A percentile compares a stretch with the other conserved stretches of the same genome.
Conservation (phyloP, 2,888 invertebrate species). For the Gisinianus flammeolus region DNA sequence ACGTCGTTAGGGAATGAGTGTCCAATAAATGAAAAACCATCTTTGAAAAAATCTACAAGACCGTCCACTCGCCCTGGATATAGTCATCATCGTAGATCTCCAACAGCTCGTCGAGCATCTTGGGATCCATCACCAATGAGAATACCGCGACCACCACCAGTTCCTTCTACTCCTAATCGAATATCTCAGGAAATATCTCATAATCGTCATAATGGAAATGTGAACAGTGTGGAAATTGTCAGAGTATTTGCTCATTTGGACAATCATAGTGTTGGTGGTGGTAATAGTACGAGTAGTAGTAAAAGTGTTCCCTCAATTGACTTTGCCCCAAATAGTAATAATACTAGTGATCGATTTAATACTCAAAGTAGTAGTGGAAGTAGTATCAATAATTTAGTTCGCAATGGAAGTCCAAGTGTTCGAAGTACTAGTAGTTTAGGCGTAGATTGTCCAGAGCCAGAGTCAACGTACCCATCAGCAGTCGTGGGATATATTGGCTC, state of each 20-base stretch:
- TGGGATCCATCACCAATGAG: conserved; percentile 53
- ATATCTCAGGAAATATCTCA: neutral
- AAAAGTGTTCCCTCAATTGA: conserved; percentile 21
- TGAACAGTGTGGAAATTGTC: conserved; percentile 54
- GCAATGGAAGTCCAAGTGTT: conserved; percentile 45
- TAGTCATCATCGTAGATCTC: conserved; percentile 16
- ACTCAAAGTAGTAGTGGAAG: conserved; percentile 56
- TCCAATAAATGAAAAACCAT: conserved; percentile 22
- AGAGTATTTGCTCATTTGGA: conserved; percentile 55
- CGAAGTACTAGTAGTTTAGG: conserved; percentile 43
- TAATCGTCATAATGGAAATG: conserved; percentile 22
- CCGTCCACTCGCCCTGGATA: too few relatives aligned
- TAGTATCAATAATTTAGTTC: conserved; percentile 44
- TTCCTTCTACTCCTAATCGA: conserved; percentile 40
- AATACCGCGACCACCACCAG: conserved; percentile 49
- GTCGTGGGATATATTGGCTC: conserved; percentile 95
- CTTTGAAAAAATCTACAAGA: conserved; percentile 22
- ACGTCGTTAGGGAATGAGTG: conserved; percentile 34
- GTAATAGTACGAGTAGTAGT: conserved; percentile 15
- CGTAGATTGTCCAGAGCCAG: conserved; percentile 24
- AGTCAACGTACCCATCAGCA: conserved; percentile 62
- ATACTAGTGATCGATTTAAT: conserved; percentile 51
- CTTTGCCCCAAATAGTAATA: conserved; percentile 22
- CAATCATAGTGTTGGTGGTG: conserved; percentile 32
- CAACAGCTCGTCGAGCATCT: conserved; percentile 42